phyloP scores from a whole-genome alignment of 2,113 vertebrate species.

The Labeo catla region DNA sequence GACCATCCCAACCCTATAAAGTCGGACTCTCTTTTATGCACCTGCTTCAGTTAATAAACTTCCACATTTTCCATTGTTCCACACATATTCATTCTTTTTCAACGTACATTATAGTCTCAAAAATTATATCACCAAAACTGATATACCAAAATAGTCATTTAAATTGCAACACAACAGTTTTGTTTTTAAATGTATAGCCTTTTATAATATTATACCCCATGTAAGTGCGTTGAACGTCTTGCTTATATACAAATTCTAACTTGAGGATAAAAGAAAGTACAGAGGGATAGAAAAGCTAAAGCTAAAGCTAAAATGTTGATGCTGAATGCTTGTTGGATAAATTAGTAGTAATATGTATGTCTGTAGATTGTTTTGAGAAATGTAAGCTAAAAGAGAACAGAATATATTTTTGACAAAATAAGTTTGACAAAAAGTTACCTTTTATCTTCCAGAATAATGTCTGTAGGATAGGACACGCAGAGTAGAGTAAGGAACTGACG shows the following conservation, averaged over 20 bases:
- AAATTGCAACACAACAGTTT: too few relatives aligned
- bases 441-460: neutral
- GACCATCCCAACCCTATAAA: neutral
- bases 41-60: too few relatives aligned
- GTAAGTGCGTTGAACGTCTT: too few relatives aligned
- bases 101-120: neutral
- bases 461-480: neutral
- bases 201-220: too few relatives aligned
- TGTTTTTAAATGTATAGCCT: too few relatives aligned
- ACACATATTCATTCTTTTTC: neutral
- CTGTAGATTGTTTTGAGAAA: neutral
- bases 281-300: neutral
- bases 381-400: neutral
- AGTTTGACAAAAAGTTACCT: neutral
- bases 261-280: too few relatives aligned
- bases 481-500: neutral
- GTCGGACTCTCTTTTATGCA: neutral
- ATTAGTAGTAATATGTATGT: neutral
- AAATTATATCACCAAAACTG: neutral
- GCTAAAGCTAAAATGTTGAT: neutral
- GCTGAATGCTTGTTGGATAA: neutral
- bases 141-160: too few relatives aligned
- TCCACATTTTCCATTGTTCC: neutral
- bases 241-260: too few relatives aligned
- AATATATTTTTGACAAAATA: neutral